Evolutionary conservation across 2,113 vertebrate species (phyloP), one percentile per base, ranked within the genome.

Genomic region (Aegypius monachus): DNA sequence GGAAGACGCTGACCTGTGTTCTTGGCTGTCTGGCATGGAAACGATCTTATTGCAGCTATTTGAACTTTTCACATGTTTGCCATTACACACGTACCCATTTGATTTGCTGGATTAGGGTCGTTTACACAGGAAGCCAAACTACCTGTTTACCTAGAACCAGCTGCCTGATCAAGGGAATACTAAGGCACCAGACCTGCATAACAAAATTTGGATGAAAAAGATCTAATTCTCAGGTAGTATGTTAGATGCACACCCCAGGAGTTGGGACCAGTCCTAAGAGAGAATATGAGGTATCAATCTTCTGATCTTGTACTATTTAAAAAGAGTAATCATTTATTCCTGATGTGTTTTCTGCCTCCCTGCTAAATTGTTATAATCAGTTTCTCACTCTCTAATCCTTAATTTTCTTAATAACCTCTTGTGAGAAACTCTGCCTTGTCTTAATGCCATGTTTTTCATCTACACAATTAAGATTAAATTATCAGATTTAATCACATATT

Each of bases 381-480:
- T 84, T 72, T 80, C 48, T 93, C 58, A 80, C 26, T 81, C 58
- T 70, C 40, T 96, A 95, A 93, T 93, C 74, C 71, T 81, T 91
- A 68, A 86, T 96, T 97, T 95, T 91, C 62, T 62, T 96, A 88
- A 95, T 87, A 77, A 72, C 42, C 42, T 95, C 70, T 68, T 32
- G 27, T 58, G 20, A 91, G 74, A 61, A 91, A 38, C 13, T 56
- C 59, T 86, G 66, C 29, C 66, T 97, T 91, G 29, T 95, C 91
- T 94, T 91, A 90, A 89, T 93, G 32, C 21, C 73, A 90, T 97
- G 89, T 93, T 93, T 92, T 95, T 91, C 55, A 91, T 82, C 62
- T 61, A 48, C 73, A 90, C 90, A 90, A 93, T 95, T 94, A 95
- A 93, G 89, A 96, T 87, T 73, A 90, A 86, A 68, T 90, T 72